Conservation (phyloP, 1,140 invertebrate species). For the Meloidogyne floridensis region DNA sequence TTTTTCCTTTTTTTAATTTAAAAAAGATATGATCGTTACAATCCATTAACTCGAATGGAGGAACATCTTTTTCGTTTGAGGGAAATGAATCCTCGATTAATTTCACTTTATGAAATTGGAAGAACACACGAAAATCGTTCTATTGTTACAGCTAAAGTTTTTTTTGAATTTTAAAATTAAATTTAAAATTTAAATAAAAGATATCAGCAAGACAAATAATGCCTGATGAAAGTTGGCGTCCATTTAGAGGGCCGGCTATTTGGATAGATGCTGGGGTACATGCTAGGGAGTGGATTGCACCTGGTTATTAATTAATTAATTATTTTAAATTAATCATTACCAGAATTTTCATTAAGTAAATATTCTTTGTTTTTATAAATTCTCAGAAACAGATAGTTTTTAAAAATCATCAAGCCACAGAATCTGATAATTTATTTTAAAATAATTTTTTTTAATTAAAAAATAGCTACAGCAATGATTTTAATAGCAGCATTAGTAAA, state of each 20-base stretch:
- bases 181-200: background rate
- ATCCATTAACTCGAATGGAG: conserved; percentile 41
- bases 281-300: conserved; percentile 58
- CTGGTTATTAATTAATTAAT: conserved; percentile 19
- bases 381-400: too few relatives aligned
- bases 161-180: background rate
- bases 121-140: conserved; percentile 62
- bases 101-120: conserved; percentile 62
- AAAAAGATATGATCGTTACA: conserved; percentile 51
- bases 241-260: conserved; percentile 52
- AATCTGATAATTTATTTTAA: too few relatives aligned
- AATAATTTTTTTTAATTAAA: background rate
- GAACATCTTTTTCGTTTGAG: conserved; percentile 48
- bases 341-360: too few relatives aligned
- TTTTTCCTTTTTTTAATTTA: background rate
- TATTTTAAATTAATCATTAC: too few relatives aligned
- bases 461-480: conserved; percentile 58
- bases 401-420: too few relatives aligned
- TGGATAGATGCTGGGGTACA: conserved; percentile 68
- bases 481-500: conserved; percentile 54
- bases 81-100: conserved; percentile 53
- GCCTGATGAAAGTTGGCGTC: conserved; percentile 8
- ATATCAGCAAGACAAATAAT: conserved; percentile 20
- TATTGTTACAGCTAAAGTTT: conserved; percentile 55
- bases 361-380: too few relatives aligned